Percentiles rank a stretch among this genome's conserved stretches.
These are phyloP conservation scores for Labrus mixtus DNA, from an alignment of 2,113 vertebrate species.

Conservation along the genomic window DNA sequence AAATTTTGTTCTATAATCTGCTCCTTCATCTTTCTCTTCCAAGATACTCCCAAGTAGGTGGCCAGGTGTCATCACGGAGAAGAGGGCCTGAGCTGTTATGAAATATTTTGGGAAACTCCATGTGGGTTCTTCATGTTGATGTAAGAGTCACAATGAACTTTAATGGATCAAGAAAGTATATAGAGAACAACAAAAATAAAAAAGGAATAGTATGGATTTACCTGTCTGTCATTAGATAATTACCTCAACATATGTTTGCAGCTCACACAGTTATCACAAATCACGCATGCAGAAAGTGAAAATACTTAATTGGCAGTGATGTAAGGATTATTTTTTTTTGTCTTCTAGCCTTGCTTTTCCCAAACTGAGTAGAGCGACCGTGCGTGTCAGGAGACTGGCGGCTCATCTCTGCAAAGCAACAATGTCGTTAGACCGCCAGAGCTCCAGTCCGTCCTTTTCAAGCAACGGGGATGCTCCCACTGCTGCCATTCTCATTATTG, in stretches of 20 bases:
- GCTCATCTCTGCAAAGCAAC: conserved; percentile 67
- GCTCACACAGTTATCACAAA: background rate
- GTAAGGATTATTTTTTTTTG: background rate
- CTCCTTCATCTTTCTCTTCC: background rate
- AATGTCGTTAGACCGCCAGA: conserved; percentile 83
- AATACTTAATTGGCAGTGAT: background rate
- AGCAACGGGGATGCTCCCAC: conserved; percentile 76
- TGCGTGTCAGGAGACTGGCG: conserved; percentile 71
- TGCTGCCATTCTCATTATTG: conserved; percentile 93
- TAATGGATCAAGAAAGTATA: background rate
- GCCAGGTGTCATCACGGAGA: background rate
- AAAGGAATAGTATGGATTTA: background rate
- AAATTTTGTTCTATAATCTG: background rate
- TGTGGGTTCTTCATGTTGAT: conserved; percentile 69
- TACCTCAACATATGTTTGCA: background rate
- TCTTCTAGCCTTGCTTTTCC: conserved; percentile 60
- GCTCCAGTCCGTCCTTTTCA: conserved; percentile 21
- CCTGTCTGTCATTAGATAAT: background rate
- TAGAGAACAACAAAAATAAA: too few species aligned
- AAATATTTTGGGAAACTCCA: conserved; percentile 26
- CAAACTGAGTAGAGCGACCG: conserved; percentile 70
- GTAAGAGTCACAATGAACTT: conserved; percentile 49
- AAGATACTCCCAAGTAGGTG: conserved; percentile 5
- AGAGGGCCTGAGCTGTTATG: background rate
- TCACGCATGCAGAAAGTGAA: background rate